phyloP scores from a whole-genome alignment of 2,888 invertebrate species.

The Ophioninae sp. region DNA sequence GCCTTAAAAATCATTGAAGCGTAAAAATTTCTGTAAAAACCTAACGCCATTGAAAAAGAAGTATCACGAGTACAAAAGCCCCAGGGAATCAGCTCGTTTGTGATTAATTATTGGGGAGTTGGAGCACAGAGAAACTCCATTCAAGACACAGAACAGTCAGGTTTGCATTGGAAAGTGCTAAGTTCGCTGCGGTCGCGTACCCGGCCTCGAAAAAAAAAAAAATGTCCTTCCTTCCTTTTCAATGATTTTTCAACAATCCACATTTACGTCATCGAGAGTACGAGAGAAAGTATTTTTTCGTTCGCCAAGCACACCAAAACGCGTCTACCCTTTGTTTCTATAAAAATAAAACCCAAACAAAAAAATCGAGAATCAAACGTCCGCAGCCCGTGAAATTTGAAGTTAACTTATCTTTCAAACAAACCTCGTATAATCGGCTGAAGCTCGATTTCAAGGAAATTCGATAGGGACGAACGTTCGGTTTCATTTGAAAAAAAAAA shows the following conservation, averaged over 20 bases:
- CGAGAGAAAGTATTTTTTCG: background rate
- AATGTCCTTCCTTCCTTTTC: conserved; percentile 6
- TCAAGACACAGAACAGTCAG: conserved; percentile 14
- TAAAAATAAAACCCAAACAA: too few relatives aligned
- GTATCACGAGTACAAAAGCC: too few relatives aligned
- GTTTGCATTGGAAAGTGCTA: conserved; percentile 59
- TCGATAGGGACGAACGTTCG: background rate
- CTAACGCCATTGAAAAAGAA: too few relatives aligned
- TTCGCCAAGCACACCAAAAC: too few relatives aligned
- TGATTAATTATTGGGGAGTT: background rate
- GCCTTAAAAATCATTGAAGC: too few relatives aligned
- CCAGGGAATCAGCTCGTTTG: background rate
- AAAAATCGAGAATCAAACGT: too few relatives aligned
- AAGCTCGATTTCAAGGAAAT: background rate
- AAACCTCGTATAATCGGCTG: background rate
- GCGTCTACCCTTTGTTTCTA: too few relatives aligned
- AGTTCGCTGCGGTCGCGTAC: conserved; percentile 49
- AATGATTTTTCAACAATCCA: background rate
- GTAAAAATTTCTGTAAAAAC: too few relatives aligned
- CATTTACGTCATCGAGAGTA: background rate
- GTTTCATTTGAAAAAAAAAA: conserved; percentile 15
- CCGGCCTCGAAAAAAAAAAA: conserved; percentile 42
- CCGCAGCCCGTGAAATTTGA: too few relatives aligned
- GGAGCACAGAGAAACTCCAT: conserved; percentile 2
- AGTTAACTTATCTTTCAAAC: too few relatives aligned